phyloP scores from a whole-genome alignment of 1,140 invertebrate genomes.

The Psix sp. region DNA sequence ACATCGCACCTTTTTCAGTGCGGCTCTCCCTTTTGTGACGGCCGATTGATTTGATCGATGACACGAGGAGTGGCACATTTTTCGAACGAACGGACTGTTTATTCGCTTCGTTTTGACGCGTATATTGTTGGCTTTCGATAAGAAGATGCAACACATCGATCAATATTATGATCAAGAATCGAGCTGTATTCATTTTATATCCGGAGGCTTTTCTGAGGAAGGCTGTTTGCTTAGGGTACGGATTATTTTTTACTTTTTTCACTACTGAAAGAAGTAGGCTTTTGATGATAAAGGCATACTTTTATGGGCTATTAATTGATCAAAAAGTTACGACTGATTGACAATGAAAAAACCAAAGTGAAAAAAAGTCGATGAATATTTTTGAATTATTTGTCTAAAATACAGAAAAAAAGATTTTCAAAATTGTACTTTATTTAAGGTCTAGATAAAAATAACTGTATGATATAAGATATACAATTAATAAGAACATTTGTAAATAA shows the following conservation, averaged over 20 bases:
- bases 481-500: too few species aligned
- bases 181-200: constrained; percentile 11
- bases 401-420: too few species aligned
- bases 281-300: constrained; percentile 29
- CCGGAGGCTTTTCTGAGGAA: constrained; percentile 25
- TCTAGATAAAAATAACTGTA: too few species aligned
- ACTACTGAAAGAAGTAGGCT: constrained; percentile 5
- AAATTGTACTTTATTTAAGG: too few species aligned
- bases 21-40: constrained; percentile 12
- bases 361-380: too few species aligned
- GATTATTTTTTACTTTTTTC: constrained; percentile 42
- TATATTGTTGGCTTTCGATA: constrained; percentile 36
- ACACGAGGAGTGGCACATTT: constrained; percentile 39
- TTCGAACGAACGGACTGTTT: constrained; percentile 31
- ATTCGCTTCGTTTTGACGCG: constrained; percentile 39
- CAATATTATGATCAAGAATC: constrained; percentile 52
- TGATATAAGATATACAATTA: too few species aligned
- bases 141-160: constrained; percentile 50
- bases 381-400: too few species aligned
- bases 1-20: constrained; percentile 5
- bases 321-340: too few species aligned
- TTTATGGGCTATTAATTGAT: constrained; percentile 12
- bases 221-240: constrained; percentile 15
- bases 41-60: constrained; percentile 41
- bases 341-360: not conserved